Evolutionary conservation across 2,888 invertebrate species (phyloP), one percentile per base, ranked within the genome.

Genomic region (Therioaphis trifolii): DNA sequence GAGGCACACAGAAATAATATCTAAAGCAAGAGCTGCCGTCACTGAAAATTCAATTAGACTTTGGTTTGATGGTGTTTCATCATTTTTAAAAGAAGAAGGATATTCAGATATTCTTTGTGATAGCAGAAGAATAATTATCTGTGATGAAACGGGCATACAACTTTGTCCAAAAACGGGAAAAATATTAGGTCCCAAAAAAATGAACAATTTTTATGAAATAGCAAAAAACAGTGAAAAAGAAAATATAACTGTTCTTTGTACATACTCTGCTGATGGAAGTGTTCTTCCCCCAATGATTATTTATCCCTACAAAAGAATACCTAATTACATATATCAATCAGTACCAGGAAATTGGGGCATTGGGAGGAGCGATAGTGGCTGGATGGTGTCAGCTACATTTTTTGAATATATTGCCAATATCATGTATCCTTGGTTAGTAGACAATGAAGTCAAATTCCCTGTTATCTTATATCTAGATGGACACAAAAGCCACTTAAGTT

Each of bases 401-500:
- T 63, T 63, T 58, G 63, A 63, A 66, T 66, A 66, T 66, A 66
- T 66, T 12, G 40, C 66, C 0, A 66, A 66, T 66, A 0, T 11
- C 12, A n/a, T 66, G 15, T 66, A 66, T 40, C 40, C 40, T 21
- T 11, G 66, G 3, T 66, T 66, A 12, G n/a, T 66, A 11, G 4
- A 40, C 9, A 18, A 66, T 3, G 40, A 66, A 3, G 21, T 66
- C 21, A 0, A 7, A 18, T 66, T 35, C 12, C 35, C n/a, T 1
- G 40, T 66, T 11, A 21, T 66, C 2, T 11, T 66, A 21, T 66
- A 4, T 35, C 21, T 66, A 11, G 35, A 40, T 40, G 66, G 40
- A 12, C 66, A n/a, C n/a, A n/a, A n/a, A n/a, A n/a, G n/a, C n/a
- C n/a, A n/a, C n/a, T n/a, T n/a, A n/a, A n/a, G n/a, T 40, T 12